Evolutionary conservation across 2,888 invertebrate genomes (phyloP), one percentile per base, ranked within the genome.

Genomic region (Lasius platythorax): DNA sequence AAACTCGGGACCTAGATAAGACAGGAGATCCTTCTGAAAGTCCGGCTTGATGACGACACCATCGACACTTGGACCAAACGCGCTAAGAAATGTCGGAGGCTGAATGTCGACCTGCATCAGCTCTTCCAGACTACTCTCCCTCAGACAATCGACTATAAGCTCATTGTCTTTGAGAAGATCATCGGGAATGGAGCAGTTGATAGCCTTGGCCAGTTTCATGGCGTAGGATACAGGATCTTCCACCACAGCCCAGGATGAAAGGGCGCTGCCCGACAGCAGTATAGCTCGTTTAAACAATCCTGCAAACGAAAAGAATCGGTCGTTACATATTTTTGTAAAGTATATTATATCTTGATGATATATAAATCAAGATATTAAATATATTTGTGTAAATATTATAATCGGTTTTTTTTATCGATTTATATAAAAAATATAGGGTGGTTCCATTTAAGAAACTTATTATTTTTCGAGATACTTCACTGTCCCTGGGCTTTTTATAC

Each of bases 31-130:
- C 94, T 98, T 98, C 76, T 98, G 97, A 92, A 98, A 98, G 95
- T 98, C 98, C 18, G 97, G 97, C 95, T 98, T 97, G 93, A 99
- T 98, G 86, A 99, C 98, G 88, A 99, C 98, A 76, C 98, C 99
- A 94, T 99, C 99, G 76, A 99, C 98, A 90, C 98, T 98, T 18
- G 99, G 99, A 9, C 99, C 99, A 93, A 99, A 99, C 0, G 98
- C 97, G 88, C 97, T 98, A 79, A 98, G 95, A 95, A 98, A 98
- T 83, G 97, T 97, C 3, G 98, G 98, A 12, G 98, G 97, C 89
- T 97, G 96, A 93, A 98, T 97, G 95, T 98, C 98, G 61, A 97
- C 96, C 56, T 96, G 96, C 94, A 98, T 96, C 53, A 98, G 95
- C 88, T 97, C 97, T 87, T 97, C 97, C 87, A 98, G 96, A 18